phyloP scores from a whole-genome alignment of 2,113 vertebrate species.

The Ibidorhyncha struthersii region DNA sequence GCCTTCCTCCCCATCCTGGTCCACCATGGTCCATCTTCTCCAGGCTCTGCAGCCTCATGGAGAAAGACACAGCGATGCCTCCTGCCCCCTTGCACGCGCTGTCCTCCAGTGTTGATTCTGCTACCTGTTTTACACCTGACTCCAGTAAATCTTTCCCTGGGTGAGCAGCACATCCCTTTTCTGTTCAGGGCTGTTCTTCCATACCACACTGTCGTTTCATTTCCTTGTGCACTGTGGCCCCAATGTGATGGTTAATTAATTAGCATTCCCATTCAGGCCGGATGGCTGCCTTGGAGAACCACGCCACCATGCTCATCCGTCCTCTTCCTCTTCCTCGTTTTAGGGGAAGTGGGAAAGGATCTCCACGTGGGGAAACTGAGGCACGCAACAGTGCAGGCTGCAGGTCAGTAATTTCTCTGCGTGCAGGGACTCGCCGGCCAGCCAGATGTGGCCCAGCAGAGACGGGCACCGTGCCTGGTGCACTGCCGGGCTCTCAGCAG shows the following conservation, averaged over 20 bases:
- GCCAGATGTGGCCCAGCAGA: background rate
- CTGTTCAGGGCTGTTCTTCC: background rate
- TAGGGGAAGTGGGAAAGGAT: background rate
- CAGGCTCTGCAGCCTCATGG: background rate
- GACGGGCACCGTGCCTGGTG: accelerated
- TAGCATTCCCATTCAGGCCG: background rate
- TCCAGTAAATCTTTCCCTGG: background rate
- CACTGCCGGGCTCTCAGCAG: background rate
- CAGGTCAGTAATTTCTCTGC: background rate
- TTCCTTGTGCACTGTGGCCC: background rate
- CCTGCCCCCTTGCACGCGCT: background rate
- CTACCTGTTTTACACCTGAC: background rate
- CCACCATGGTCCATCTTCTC: background rate
- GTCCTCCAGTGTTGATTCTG: background rate
- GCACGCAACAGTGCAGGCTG: background rate
- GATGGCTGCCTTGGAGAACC: background rate
- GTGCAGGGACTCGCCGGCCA: background rate
- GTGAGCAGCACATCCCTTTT: background rate
- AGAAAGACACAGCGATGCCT: background rate
- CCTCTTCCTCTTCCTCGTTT: background rate
- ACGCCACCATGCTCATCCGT: background rate
- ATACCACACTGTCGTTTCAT: background rate
- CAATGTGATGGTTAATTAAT: background rate
- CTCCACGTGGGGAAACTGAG: background rate
- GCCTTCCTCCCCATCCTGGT: background rate